Evolutionary conservation across 2,113 vertebrate species (phyloP).

Genomic region (Saiga tatarica): DNA sequence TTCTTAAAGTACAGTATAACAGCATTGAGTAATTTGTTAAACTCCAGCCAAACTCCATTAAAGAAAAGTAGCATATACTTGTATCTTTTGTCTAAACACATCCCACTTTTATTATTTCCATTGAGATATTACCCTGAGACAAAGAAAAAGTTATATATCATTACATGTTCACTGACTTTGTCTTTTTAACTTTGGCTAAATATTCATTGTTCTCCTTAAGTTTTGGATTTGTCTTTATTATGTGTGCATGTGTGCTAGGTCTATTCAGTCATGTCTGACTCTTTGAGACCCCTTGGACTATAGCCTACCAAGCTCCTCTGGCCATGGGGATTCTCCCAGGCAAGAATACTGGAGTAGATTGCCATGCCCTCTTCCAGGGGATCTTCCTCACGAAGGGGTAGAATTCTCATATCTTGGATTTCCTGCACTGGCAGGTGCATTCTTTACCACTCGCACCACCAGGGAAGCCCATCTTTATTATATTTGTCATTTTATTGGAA

Average conservation of each 20-base stretch:
- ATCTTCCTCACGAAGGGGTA: fast-evolving
- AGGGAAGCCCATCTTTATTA: neutral
- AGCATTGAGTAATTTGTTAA: neutral
- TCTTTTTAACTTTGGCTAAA: neutral
- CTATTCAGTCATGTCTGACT: neutral
- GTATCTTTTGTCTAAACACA: neutral
- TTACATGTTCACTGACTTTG: neutral
- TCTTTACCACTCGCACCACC: neutral
- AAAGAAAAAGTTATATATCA: neutral
- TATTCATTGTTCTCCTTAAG: neutral
- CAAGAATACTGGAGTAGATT: neutral
- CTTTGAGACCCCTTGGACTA: neutral
- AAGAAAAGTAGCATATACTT: neutral
- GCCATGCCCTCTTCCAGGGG: neutral
- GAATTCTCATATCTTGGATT: neutral
- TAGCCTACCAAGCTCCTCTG: neutral
- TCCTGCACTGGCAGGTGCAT: neutral
- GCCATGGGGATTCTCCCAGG: neutral
- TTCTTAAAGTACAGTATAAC: neutral
- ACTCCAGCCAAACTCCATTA: neutral
- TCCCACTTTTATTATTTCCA: neutral
- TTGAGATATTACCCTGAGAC: neutral
- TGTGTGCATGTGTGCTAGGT: neutral
- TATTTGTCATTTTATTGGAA: neutral
- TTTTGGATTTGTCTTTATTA: neutral